A percentile compares a stretch with the other conserved stretches of the same genome.
These are phyloP conservation scores for Ictidomys tridecemlineatus DNA, from an alignment of 2,113 vertebrate species.

Conservation along the genomic window DNA sequence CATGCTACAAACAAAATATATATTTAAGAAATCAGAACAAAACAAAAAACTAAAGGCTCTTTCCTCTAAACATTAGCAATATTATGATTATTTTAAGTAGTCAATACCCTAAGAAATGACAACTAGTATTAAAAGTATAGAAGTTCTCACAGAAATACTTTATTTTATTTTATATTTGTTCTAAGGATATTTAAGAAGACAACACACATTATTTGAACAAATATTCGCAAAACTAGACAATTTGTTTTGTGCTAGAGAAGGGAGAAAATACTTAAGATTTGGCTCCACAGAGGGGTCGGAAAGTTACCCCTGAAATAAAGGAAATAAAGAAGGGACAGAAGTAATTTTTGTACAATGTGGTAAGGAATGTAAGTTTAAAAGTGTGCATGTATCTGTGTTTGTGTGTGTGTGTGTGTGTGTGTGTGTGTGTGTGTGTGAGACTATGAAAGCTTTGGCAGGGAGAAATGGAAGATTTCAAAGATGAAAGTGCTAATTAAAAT, in stretches of 20 bases:
- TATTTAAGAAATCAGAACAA: background rate
- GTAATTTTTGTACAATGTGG: background rate
- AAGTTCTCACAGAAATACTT: background rate
- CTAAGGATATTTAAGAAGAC: background rate
- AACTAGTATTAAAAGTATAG: background rate
- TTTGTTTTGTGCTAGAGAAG: background rate
- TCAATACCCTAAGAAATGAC: background rate
- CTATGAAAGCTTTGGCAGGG: background rate
- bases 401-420: background rate
- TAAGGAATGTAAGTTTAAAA: background rate
- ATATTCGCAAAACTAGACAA: background rate
- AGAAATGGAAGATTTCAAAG: constrained; percentile 10
- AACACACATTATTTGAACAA: background rate
- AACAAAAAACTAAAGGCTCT: background rate
- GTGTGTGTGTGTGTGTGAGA: background rate
- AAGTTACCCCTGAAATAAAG: background rate
- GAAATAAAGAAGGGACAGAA: background rate
- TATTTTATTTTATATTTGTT: constrained; percentile 22
- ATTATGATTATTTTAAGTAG: background rate
- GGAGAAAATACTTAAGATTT: background rate
- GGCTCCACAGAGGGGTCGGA: background rate
- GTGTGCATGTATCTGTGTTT: background rate
- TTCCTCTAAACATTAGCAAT: background rate
- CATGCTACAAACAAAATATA: constrained; percentile 20
- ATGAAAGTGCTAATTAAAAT: background rate